phyloP scores from a whole-genome alignment of 2,888 invertebrate genomes.

The Holacanthella duospinosa region DNA sequence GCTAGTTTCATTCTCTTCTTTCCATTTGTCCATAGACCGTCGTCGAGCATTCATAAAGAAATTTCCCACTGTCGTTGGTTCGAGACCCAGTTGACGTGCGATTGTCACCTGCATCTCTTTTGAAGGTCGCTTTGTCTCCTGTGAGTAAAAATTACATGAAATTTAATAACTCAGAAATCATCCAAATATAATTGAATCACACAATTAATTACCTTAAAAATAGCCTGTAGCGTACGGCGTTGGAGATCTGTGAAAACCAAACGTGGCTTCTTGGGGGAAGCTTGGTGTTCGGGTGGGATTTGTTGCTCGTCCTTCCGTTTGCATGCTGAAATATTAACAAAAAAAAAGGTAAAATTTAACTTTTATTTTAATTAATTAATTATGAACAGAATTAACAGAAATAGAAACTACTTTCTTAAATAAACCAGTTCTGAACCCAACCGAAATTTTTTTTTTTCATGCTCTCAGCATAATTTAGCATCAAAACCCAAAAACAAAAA shows the following conservation, averaged over 20 bases:
- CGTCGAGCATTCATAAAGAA: conserved; percentile 99
- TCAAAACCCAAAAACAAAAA: too few species aligned
- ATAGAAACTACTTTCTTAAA: too few species aligned
- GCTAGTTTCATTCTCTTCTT: conserved; percentile 61
- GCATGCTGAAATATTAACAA: conserved; percentile 57
- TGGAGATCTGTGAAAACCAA: conserved; percentile 99
- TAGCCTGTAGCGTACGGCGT: conserved; percentile 98
- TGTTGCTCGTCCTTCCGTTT: conserved; percentile 88
- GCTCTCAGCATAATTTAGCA: too few species aligned
- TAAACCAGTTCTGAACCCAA: too few species aligned
- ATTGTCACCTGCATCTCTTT: conserved; percentile 99
- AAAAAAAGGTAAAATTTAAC: background rate
- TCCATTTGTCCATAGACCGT: conserved; percentile 96
- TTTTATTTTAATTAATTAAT: background rate
- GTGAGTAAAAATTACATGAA: conserved; percentile 39
- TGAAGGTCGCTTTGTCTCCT: conserved; percentile 98
- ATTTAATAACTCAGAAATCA: too few species aligned
- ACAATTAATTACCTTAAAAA: conserved; percentile 73
- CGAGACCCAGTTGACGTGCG: conserved; percentile 89
- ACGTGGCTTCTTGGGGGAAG: conserved; percentile 97
- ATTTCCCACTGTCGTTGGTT: conserved; percentile 96
- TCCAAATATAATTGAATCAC: background rate
- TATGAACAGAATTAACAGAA: too few species aligned
- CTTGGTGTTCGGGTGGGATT: conserved; percentile 56
- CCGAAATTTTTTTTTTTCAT: too few species aligned